Evolutionary conservation across 2,113 vertebrate genomes (phyloP), one percentile per base, ranked within the genome.

Genomic region (Paralichthys olivaceus): DNA sequence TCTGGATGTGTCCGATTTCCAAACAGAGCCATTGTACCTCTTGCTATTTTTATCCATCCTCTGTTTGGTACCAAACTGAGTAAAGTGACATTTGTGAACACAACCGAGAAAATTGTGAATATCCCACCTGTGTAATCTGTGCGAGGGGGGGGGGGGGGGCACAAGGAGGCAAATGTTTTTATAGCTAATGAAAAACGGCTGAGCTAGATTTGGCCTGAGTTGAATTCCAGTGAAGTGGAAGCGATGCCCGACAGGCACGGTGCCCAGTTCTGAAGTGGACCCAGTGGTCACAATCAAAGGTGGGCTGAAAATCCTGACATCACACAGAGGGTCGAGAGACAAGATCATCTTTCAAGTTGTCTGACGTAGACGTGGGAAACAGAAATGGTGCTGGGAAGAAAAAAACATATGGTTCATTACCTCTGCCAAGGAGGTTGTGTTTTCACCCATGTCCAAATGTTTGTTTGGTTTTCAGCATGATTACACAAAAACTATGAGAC

Each of bases 21-120:
- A 55, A 54, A 62, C 54, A 34, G 28, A 7, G 64, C 22, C 45
- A 47, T 3, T 7, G 15, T 19, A 19, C 45, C 45, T 47, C 22
- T 40, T 25, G 47, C 59, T 81, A 57, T 77, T 77, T 80, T 61
- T 40, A 71, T 37, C 69, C 12, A 11, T 65, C 65, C 40, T 80
- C 58, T 47, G 14, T 51, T 25, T 1, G 4, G 22, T 15, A 28
- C 19, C 67, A 37, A 15, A 2, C 49, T 53, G 13, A 54, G 6
- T 8, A 3, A 54, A 56, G 40, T 37, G 8, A 60, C 43, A 54
- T 3, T 26, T 68, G 15, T 12, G 43, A n/a, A 53, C 40, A 53
- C 22, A 14, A 57, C 45, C 11, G 17, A 51, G 19, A 34, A 60
- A 60, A 61, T 7, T 20, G 4, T 20, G 45, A 28, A 51, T n/a